Evolutionary conservation across 2,888 invertebrate genomes (phyloP).

Genomic region (Terebella lapidaria): DNA sequence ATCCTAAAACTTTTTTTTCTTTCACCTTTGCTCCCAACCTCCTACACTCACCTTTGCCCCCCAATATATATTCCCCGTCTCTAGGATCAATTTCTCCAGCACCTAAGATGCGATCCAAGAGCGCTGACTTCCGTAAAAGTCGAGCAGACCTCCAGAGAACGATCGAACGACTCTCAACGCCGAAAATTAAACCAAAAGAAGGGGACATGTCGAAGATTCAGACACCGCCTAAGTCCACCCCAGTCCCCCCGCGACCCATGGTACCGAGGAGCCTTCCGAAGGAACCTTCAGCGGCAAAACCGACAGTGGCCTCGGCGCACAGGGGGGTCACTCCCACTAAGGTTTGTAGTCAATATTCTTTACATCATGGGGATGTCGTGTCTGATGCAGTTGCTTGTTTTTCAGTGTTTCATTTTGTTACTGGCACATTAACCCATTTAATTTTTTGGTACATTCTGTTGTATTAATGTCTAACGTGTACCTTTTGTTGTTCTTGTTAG

Average conservation of each 20-base stretch:
- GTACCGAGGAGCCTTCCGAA: not conserved
- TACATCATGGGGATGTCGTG: too few species aligned
- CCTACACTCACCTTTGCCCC: too few species aligned
- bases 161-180: slow-evolving; percentile 9
- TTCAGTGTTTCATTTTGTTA: too few species aligned
- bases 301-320: not conserved
- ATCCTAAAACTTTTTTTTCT: too few species aligned
- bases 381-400: too few species aligned
- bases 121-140: slow-evolving; percentile 14
- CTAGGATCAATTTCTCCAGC: slow-evolving; percentile 2
- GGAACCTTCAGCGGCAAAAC: not conserved
- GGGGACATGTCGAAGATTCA: not conserved
- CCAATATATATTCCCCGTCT: too few species aligned
- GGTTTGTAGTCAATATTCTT: not conserved
- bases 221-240: not conserved
- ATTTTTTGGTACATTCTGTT: too few species aligned
- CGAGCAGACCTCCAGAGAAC: slow-evolving; percentile 12
- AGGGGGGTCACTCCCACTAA: not conserved
- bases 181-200: not conserved
- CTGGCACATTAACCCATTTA: too few species aligned
- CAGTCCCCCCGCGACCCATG: not conserved
- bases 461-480: not conserved
- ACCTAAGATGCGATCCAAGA: slow-evolving; percentile 13
- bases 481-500: not conserved
- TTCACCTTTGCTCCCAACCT: too few species aligned